phyloP scores from a whole-genome alignment of 2,113 vertebrate species.

The Percopsis transmontana region DNA sequence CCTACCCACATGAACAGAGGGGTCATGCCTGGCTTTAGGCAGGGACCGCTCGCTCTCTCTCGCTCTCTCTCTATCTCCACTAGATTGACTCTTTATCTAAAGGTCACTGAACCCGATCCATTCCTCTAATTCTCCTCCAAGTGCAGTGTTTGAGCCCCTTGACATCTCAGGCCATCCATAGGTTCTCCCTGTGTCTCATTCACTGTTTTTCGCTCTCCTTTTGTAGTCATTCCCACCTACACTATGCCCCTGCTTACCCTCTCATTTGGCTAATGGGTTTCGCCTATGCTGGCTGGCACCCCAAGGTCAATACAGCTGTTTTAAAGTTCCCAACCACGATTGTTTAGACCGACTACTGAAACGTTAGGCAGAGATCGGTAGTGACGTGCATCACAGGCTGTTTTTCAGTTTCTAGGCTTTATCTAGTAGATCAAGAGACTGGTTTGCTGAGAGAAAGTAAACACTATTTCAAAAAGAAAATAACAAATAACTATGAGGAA shows the following conservation, averaged over 20 bases:
- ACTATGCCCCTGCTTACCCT: conserved; percentile 17
- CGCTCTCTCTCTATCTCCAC: conserved; percentile 8
- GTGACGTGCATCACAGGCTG: conserved; percentile 1
- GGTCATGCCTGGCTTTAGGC: conserved; percentile 60
- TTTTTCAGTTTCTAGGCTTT: background rate
- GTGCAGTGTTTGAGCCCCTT: background rate
- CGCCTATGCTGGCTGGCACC: conserved; percentile 28
- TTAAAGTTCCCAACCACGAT: conserved; percentile 41
- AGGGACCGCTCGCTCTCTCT: conserved; percentile 39
- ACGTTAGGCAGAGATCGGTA: conserved; percentile 37
- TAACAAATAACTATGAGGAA: background rate
- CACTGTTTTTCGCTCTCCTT: background rate
- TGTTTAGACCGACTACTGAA: conserved; percentile 39
- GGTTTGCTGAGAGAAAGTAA: background rate
- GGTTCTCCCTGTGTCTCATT: conserved; percentile 15
- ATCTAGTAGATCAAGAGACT: background rate
- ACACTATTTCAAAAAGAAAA: background rate
- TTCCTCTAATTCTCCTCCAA: background rate
- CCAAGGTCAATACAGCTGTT: conserved; percentile 56
- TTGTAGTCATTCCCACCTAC: conserved; percentile 7
- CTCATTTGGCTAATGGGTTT: conserved; percentile 55
- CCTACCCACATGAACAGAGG: conserved; percentile 52
- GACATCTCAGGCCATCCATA: background rate
- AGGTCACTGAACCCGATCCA: conserved; percentile 37
- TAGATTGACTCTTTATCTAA: conserved; percentile 24